Base-by-base conservation (phyloP, 2,888 invertebrate genomes). In the Scelioninae gen. 2 region DNA sequence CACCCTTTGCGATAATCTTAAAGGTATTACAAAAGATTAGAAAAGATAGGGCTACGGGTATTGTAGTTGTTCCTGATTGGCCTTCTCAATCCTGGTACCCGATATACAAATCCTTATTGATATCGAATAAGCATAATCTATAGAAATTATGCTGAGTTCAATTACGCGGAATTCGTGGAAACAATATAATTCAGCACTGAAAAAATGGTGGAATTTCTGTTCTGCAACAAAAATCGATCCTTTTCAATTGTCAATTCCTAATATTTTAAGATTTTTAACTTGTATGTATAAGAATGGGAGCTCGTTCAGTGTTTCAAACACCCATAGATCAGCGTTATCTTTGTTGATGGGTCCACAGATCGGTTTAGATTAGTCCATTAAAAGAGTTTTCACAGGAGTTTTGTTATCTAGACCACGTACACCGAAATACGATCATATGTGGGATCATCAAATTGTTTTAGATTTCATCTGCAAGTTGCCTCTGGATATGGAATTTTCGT, bases 51-150 rank as follows among this genome's bases (percentile, higher is more conserved):
- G 81, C 82, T 5, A 53, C 73, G 22, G 83, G 82, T 0, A 80
- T 83, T 11, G 46, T 84, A 9, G 77, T 84, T 1, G 79, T 82
- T 7, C 83, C 79, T n/a, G 31, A 75, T 15, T 84, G 79, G 82
- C 76, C 75, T 16, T 67, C 76, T 0, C 82, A 82, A 55, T 76
- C 81, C 0, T 78, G 75, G 74, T 78, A 63, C n/a, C 76, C 75
- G 0, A 13, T 77, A 11, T 72, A 61, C 10, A 37, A 5, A n/a
- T 50, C 64, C 1, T 3, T 76, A 5, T 6, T 77, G 0, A 15
- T 33, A 1, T 19, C 45, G 15, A n/a, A 55, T 1, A 71, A n/a
- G 15, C 7, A 25, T 33, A 41, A 4, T 0, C 50, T 0, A 11
- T 73, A n/a, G 33, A 67, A 7, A 35, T 73, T 22, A 39, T 73